Evolutionary conservation across 2,113 vertebrate genomes (phyloP).

Genomic region (Zosterops hypoxanthus): DNA sequence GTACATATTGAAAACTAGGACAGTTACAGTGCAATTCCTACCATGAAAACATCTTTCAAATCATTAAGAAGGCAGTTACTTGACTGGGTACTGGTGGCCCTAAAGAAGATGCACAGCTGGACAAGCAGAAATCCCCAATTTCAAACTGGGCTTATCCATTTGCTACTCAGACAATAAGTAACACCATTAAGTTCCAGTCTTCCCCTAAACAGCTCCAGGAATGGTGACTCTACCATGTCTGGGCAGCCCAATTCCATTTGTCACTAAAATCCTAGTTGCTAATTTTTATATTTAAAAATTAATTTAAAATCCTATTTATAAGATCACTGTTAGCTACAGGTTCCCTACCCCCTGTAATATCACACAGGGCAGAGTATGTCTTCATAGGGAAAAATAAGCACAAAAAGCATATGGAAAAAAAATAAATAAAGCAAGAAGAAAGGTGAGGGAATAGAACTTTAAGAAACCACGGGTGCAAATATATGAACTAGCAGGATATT

Average conservation of each 20-base stretch:
- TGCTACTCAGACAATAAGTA: neutral
- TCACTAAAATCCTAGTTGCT: neutral
- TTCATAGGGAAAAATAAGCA: neutral
- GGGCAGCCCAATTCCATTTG: neutral
- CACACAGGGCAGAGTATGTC: neutral
- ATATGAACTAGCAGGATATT: neutral
- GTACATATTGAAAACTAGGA: neutral
- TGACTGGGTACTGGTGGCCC: neutral
- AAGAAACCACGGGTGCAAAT: neutral
- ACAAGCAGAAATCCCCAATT: constrained; percentile 20
- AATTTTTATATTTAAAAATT: neutral
- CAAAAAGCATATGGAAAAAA: neutral
- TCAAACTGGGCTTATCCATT: constrained; percentile 37
- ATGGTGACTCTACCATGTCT: neutral
- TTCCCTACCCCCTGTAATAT: neutral
- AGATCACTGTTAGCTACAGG: neutral
- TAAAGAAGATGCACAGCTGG: constrained; percentile 20
- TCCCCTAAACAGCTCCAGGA: neutral
- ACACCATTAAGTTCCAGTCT: neutral
- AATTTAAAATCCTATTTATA: neutral
- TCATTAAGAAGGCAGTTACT: neutral
- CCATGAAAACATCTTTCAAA: neutral
- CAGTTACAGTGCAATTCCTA: neutral
- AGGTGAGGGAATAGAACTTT: neutral
- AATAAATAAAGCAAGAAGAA: neutral